Conservation (phyloP, 2,888 invertebrate species). For the Hoplodrina blanda region DNA sequence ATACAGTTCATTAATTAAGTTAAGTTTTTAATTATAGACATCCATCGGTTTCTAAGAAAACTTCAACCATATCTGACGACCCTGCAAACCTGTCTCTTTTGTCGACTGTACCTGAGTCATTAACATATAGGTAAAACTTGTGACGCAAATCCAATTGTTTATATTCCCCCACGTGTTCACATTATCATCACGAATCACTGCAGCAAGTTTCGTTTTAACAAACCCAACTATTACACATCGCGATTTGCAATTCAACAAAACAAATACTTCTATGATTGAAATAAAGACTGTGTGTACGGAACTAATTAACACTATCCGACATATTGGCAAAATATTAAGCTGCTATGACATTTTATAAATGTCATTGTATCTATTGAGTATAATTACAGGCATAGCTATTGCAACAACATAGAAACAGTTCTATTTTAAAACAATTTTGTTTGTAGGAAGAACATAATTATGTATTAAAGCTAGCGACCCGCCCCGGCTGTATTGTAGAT, state of each 20-base stretch:
- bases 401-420: not conserved
- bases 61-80: too few relatives aligned
- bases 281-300: conserved; percentile 32
- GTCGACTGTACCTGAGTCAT: conserved; percentile 46
- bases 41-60: too few relatives aligned
- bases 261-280: conserved; percentile 6
- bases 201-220: conserved; percentile 17
- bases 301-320: conserved; percentile 36
- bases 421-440: not conserved
- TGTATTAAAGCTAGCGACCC: too few relatives aligned
- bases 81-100: too few relatives aligned
- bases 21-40: too few relatives aligned
- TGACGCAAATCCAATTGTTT: conserved; percentile 75
- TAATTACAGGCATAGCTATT: conserved; percentile 1
- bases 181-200: conserved; percentile 51
- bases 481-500: too few relatives aligned
- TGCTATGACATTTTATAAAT: conserved; percentile 29
- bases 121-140: conserved; percentile 68
- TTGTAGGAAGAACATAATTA: not conserved
- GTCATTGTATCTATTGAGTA: not conserved
- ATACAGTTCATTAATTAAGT: too few relatives aligned
- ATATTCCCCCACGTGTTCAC: conserved; percentile 73
- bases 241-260: conserved; percentile 1
- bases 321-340: conserved; percentile 32
- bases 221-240: conserved; percentile 15